These are phyloP conservation scores for Meiosimyza decipiens DNA, from an alignment of 2,888 invertebrate species.

Conservation along the genomic window DNA sequence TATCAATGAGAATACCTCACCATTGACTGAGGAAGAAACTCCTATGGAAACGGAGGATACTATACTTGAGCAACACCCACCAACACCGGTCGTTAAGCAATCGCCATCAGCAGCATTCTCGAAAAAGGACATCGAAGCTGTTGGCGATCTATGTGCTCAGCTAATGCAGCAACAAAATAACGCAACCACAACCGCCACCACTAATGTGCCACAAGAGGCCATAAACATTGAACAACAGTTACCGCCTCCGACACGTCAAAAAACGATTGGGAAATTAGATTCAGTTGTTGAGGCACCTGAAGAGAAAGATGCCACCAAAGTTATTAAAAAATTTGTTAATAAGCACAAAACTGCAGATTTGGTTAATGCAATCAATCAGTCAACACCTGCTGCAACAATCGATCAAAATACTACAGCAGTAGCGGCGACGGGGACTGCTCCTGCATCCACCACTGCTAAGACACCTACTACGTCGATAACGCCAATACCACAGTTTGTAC, in stretches of 20 bases:
- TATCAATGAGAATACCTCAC: slow-evolving; percentile 45
- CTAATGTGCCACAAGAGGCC: neutral
- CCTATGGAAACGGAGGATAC: slow-evolving; percentile 58
- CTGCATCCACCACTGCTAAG: slow-evolving; percentile 32
- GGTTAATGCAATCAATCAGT: slow-evolving; percentile 62
- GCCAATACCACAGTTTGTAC: slow-evolving; percentile 52
- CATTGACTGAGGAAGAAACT: slow-evolving; percentile 35
- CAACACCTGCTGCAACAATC: slow-evolving; percentile 38
- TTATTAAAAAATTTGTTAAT: slow-evolving; percentile 66
- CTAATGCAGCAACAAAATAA: slow-evolving; percentile 51
- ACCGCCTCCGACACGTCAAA: slow-evolving; percentile 46
- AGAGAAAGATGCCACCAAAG: slow-evolving; percentile 64
- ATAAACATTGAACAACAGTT: slow-evolving; percentile 29
- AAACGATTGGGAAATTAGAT: slow-evolving; percentile 56
- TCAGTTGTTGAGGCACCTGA: slow-evolving; percentile 60
- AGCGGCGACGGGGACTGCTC: neutral
- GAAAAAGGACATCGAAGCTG: slow-evolving; percentile 56
- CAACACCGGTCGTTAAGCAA: slow-evolving; percentile 32
- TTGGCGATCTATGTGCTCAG: slow-evolving; percentile 62
- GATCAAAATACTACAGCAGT: slow-evolving; percentile 44
- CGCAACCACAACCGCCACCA: slow-evolving; percentile 16
- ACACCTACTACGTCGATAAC: slow-evolving; percentile 33
- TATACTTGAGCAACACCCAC: slow-evolving; percentile 45
- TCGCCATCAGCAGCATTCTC: slow-evolving; percentile 48
- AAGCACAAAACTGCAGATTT: slow-evolving; percentile 66